A percentile compares a stretch with the other conserved stretches of the same genome.
phyloP scores from a whole-genome alignment of 1,140 invertebrate genomes.

The Macrosteles quadrilineatus region DNA sequence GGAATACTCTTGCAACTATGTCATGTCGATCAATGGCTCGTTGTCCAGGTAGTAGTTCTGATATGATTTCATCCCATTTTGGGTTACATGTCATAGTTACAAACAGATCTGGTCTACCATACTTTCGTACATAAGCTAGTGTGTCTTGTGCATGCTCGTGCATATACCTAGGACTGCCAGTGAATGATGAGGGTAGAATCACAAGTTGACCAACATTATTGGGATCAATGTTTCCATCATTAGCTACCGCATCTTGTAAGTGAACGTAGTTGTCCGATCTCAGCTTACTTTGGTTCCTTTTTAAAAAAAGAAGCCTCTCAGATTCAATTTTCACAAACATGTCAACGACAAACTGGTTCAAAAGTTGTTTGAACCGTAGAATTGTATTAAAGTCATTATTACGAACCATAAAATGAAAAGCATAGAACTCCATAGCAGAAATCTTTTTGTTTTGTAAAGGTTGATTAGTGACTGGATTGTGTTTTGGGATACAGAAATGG shows the following conservation, averaged over 20 bases:
- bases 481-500: slow-evolving; percentile 19
- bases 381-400: slow-evolving; percentile 35
- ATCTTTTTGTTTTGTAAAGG: slow-evolving; percentile 41
- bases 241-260: slow-evolving; percentile 45
- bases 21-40: slow-evolving; percentile 35
- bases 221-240: slow-evolving; percentile 20
- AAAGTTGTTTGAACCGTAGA: slow-evolving; percentile 39
- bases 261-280: slow-evolving; percentile 42
- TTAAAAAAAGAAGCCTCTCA: slow-evolving; percentile 49
- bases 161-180: slow-evolving; percentile 50
- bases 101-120: slow-evolving; percentile 37
- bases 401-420: slow-evolving; percentile 39
- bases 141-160: slow-evolving; percentile 47
- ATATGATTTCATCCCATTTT: slow-evolving; percentile 35
- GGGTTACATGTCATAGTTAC: slow-evolving; percentile 37
- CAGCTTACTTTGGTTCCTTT: slow-evolving; percentile 43
- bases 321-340: slow-evolving; percentile 53
- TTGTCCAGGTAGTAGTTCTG: slow-evolving; percentile 25
- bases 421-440: slow-evolving; percentile 43
- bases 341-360: slow-evolving; percentile 51
- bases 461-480: slow-evolving; percentile 1
- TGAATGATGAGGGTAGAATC: slow-evolving; percentile 52
- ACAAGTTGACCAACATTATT: slow-evolving; percentile 37
- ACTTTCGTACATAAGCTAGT: slow-evolving; percentile 36
- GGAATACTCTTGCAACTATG: slow-evolving; percentile 48